Conservation (phyloP, 2,888 invertebrate genomes). For the Cyclophora punctaria region DNA sequence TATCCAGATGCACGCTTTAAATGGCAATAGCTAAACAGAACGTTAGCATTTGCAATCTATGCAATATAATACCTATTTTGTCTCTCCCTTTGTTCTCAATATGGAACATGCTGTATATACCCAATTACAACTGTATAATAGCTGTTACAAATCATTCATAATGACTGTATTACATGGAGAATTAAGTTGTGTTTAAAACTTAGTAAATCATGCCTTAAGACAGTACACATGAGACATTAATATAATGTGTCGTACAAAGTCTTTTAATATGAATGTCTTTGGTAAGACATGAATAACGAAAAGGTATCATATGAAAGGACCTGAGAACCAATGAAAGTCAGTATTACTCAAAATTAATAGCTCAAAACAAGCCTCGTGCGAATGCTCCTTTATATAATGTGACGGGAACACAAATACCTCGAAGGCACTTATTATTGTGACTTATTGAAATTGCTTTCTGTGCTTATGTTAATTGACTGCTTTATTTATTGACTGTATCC, state of each 20-base stretch:
- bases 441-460: conserved; percentile 6
- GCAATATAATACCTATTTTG: neutral
- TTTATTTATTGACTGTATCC: neutral
- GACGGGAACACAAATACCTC: conserved; percentile 15
- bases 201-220: neutral
- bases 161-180: too few relatives aligned
- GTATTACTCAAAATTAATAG: conserved; percentile 24
- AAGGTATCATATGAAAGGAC: conserved; percentile 18
- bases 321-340: conserved; percentile 20
- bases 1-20: neutral
- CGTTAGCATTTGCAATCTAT: neutral
- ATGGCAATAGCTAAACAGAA: conserved; percentile 1
- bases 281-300: conserved; percentile 12
- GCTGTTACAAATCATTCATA: too few relatives aligned
- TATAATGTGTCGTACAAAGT: neutral
- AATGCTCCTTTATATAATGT: conserved; percentile 20
- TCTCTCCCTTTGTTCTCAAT: too few relatives aligned
- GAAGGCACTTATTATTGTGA: conserved; percentile 6
- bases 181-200: too few relatives aligned
- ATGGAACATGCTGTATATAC: too few relatives aligned
- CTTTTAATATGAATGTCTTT: conserved; percentile 4
- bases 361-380: conserved; percentile 16
- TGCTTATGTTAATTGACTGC: neutral
- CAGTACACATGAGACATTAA: neutral
- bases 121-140: too few relatives aligned